A percentile compares a stretch with the other conserved stretches of the same genome.
Evolutionary conservation across 2,797 vertebrate genomes (phyloP).

Genomic region (Sitta carolinensis): DNA sequence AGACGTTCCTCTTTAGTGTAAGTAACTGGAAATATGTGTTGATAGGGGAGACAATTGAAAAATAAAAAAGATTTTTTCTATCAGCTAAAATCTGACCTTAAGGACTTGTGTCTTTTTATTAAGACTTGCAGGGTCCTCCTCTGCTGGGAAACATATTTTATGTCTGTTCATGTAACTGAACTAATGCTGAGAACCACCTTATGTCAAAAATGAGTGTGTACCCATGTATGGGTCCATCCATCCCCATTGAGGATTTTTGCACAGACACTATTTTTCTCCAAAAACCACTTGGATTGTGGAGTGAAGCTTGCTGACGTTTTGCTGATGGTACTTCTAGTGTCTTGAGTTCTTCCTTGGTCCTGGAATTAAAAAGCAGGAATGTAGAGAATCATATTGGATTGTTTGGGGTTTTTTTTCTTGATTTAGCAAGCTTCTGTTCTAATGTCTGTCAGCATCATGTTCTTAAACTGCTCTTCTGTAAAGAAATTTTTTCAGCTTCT

Average conservation of each 20-base stretch:
- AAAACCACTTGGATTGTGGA: not conserved
- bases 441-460: not conserved
- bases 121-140: not conserved
- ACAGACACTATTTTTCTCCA: not conserved
- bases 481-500: not conserved
- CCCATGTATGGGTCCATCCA: accelerated
- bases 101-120: not conserved
- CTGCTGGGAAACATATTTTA: not conserved
- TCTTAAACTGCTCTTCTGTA: not conserved
- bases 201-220: not conserved
- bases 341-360: not conserved
- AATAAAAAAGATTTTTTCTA: not conserved
- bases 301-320: not conserved
- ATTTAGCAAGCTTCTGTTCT: not conserved
- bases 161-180: not conserved
- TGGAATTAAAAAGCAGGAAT: not conserved
- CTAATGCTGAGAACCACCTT: not conserved
- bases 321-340: not conserved
- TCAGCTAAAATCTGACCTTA: not conserved
- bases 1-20: not conserved
- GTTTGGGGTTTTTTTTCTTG: accelerated
- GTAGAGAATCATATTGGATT: not conserved
- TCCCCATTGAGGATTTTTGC: not conserved
- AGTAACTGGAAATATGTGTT: not conserved
- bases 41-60: not conserved